These are phyloP conservation scores for Sterrhoptilus dennistouni DNA, from an alignment of 2,113 vertebrate species.

Conservation along the genomic window DNA sequence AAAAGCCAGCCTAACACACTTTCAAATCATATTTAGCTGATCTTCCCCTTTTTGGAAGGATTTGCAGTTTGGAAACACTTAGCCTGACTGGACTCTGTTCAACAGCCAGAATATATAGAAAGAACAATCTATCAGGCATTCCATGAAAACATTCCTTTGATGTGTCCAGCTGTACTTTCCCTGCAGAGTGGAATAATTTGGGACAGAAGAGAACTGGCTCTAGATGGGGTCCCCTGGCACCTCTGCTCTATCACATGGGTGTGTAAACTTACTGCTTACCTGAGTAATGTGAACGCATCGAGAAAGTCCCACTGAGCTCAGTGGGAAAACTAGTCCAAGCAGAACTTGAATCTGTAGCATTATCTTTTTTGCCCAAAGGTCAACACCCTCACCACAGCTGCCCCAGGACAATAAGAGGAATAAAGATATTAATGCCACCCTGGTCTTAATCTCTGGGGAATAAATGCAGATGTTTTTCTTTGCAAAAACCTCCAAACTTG, in stretches of 20 bases:
- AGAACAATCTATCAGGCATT: neutral
- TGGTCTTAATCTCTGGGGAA: neutral
- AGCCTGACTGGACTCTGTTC: neutral
- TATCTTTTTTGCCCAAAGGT: neutral
- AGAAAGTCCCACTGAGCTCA: neutral
- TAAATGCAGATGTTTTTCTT: neutral
- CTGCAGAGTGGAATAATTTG: neutral
- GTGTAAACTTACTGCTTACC: neutral
- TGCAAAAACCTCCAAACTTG: neutral
- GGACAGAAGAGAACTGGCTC: neutral
- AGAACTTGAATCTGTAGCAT: neutral
- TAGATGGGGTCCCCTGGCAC: neutral
- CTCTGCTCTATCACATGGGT: neutral
- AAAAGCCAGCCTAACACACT: neutral
- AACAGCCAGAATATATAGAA: neutral
- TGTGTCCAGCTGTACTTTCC: neutral
- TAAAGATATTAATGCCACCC: neutral
- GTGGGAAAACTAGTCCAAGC: neutral
- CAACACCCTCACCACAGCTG: neutral
- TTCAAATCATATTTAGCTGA: neutral
- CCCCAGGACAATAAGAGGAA: neutral
- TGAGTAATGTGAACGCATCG: neutral
- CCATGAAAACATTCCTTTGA: neutral
- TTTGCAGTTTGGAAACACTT: slow-evolving; percentile 30
- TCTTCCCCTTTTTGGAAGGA: slow-evolving; percentile 40